phyloP scores from a whole-genome alignment of 1,140 invertebrate species.

The Heliconius hewitsoni region DNA sequence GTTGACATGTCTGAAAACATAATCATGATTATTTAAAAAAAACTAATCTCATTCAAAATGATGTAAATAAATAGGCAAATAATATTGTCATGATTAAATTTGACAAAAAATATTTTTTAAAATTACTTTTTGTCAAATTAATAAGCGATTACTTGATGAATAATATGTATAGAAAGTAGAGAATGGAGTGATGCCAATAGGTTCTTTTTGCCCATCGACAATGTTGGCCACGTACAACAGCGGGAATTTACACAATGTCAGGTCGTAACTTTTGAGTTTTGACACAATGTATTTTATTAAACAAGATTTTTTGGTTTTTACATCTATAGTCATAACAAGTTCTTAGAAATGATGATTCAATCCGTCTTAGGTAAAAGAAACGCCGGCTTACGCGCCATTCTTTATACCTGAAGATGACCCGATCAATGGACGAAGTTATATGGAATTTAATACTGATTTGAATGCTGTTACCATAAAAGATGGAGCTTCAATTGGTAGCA shows the following conservation, averaged over 20 bases:
- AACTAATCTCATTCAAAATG: background rate
- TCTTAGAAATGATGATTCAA: background rate
- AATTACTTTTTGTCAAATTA: too few species aligned
- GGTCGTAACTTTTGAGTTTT: background rate
- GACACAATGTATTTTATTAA: background rate
- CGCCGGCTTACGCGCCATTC: conserved; percentile 85
- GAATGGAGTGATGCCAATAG: background rate
- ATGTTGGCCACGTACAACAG: background rate
- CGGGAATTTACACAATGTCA: background rate
- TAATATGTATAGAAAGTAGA: too few species aligned
- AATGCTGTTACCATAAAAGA: conserved; percentile 85
- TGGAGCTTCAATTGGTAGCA: conserved; percentile 84
- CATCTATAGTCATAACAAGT: background rate
- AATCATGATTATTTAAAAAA: background rate
- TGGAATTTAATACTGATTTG: conserved; percentile 87
- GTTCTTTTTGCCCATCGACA: background rate
- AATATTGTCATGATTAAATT: too few species aligned
- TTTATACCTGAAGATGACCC: conserved; percentile 80
- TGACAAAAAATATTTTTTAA: too few species aligned
- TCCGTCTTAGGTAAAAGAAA: conserved; percentile 81
- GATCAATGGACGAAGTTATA: conserved; percentile 86
- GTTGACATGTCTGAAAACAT: too few species aligned
- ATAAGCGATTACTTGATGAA: too few species aligned
- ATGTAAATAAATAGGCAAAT: too few species aligned
- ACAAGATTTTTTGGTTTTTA: background rate